Conservation (phyloP, 2,797 vertebrate genomes). For the Dipus sagitta region DNA sequence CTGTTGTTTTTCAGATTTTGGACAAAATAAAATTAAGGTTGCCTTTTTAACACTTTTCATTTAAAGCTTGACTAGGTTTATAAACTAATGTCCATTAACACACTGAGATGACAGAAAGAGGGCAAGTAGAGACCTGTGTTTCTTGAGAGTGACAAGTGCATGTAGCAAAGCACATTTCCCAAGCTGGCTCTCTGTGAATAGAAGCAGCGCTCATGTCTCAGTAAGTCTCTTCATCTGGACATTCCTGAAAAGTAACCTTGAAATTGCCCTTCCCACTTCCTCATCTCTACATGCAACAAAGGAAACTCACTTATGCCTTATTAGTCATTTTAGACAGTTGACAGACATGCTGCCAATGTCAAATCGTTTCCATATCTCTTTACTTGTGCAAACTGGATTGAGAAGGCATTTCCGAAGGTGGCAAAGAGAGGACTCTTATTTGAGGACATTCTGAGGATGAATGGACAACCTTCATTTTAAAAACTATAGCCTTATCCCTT, state of each 20-base stretch:
- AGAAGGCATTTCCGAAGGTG: conserved; percentile 31
- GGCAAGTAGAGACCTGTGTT: conserved; percentile 2
- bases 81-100: conserved; percentile 46
- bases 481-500: conserved; percentile 63
- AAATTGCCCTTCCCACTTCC: conserved; percentile 30
- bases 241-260: conserved; percentile 33
- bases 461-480: not conserved
- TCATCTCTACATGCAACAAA: conserved; percentile 60
- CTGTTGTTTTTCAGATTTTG: conserved; percentile 41
- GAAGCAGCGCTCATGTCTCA: conserved; percentile 1
- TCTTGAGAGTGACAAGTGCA: not conserved
- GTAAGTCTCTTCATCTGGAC: not conserved
- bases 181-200: not conserved
- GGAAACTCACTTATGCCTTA: conserved; percentile 50
- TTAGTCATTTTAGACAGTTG: conserved; percentile 49
- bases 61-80: conserved; percentile 47
- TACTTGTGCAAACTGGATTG: conserved; percentile 16
- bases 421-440: not conserved
- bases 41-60: conserved; percentile 2
- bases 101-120: not conserved
- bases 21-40: conserved; percentile 56
- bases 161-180: not conserved
- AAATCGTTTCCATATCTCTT: conserved; percentile 46
- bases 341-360: conserved; percentile 52
- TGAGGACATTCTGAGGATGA: not conserved